Evolutionary conservation across 30 jellyfish, hydroid and myxozoan species (phyloP).

Genomic region (Pelagia noctiluca): DNA sequence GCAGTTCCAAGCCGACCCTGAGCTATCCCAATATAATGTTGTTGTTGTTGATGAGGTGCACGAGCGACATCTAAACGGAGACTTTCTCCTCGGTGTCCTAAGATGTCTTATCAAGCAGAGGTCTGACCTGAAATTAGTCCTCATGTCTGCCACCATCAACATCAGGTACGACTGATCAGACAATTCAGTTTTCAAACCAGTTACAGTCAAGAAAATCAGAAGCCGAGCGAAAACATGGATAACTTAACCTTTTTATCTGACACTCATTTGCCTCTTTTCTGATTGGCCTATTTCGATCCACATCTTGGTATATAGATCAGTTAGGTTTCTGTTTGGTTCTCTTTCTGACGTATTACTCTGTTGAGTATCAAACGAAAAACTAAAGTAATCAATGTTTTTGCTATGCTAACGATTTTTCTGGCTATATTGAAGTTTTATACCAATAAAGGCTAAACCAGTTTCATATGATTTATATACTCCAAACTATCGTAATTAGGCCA

Average conservation of each 20-base stretch:
- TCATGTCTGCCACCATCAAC: conserved; percentile 99
- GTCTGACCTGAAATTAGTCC: conserved; percentile 86
- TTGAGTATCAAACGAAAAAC: too few species aligned
- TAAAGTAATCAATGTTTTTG: too few species aligned
- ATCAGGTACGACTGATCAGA: conserved; percentile 59
- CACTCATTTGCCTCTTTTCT: too few species aligned
- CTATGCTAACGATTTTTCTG: too few species aligned
- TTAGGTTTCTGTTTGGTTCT: too few species aligned
- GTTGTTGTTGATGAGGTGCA: conserved; percentile 99
- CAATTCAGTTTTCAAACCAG: background rate
- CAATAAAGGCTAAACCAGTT: background rate
- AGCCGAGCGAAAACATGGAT: background rate
- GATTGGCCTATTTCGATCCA: too few species aligned
- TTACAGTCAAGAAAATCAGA: background rate
- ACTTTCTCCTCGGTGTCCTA: conserved; percentile 94
- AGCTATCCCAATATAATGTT: conserved; percentile 80
- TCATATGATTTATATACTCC: background rate
- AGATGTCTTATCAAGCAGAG: conserved; percentile 87
- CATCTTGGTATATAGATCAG: too few species aligned
- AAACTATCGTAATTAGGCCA: background rate
- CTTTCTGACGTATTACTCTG: too few species aligned
- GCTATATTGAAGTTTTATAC: too few species aligned
- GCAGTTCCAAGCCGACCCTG: conserved; percentile 97
- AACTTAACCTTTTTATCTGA: too few species aligned
- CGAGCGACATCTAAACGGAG: conserved; percentile 98